phyloP scores from a whole-genome alignment of 2,113 vertebrate species.

The Myrmophylax atrothorax region DNA sequence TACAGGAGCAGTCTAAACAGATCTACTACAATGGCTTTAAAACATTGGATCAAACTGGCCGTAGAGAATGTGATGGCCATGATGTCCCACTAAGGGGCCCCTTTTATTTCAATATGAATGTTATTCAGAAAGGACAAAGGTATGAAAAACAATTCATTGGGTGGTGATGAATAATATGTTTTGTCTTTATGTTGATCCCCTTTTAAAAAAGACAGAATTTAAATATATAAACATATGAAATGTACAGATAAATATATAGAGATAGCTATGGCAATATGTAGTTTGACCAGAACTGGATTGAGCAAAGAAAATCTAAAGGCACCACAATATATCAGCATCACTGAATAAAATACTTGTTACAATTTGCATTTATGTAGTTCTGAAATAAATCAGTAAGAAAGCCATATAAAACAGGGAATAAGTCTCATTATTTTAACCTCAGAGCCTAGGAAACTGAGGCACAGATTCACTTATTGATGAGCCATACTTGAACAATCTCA shows the following conservation, averaged over 20 bases:
- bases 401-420: neutral
- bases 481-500: neutral
- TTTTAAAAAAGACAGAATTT: conserved; percentile 17
- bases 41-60: neutral
- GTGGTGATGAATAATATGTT: neutral
- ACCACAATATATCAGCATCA: neutral
- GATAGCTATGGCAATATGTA: neutral
- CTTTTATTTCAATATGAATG: neutral
- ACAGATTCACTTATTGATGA: neutral
- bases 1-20: neutral
- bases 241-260: conserved; percentile 6
- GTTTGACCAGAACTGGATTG: neutral
- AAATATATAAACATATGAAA: conserved; percentile 39
- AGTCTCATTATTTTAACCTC: neutral
- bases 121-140: neutral
- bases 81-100: neutral
- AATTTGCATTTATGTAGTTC: neutral
- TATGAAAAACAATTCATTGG: neutral
- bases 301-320: neutral
- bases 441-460: neutral
- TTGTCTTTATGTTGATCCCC: conserved; percentile 45
- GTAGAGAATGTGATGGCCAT: neutral
- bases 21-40: neutral
- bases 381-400: conserved; percentile 11
- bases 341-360: neutral